phyloP scores from a whole-genome alignment of 2,888 invertebrate species.

The Tubiluchus corallicola region DNA sequence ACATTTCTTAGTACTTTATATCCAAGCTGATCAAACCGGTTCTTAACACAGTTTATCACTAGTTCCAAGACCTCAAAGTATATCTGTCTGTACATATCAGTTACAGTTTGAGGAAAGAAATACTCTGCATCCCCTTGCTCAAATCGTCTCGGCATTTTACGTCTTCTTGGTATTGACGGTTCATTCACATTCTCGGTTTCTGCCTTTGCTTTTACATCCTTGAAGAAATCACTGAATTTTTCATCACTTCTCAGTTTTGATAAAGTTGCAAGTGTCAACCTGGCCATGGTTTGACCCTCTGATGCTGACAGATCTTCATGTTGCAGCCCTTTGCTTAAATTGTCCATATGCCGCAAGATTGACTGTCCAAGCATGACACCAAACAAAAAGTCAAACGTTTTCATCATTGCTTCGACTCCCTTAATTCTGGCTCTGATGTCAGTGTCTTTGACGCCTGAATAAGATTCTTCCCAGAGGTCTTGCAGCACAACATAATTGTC shows the following conservation, averaged over 20 bases:
- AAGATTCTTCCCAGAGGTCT: constrained; percentile 7
- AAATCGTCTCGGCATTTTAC: constrained; percentile 1
- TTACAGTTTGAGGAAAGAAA: neutral
- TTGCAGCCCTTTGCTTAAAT: constrained; percentile 9
- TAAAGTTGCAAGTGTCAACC: constrained; percentile 7
- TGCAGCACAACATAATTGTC: constrained; percentile 9
- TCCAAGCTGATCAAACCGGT: constrained; percentile 1
- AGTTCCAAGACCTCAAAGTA: neutral
- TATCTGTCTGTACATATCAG: neutral
- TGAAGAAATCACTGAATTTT: neutral
- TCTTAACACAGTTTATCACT: neutral
- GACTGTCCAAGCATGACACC: constrained; percentile 1
- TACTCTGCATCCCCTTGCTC: neutral
- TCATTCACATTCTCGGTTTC: neutral
- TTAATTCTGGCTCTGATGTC: constrained; percentile 9
- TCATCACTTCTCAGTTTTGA: neutral
- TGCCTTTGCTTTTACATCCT: neutral
- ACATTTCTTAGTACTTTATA: neutral
- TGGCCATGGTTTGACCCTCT: constrained; percentile 5
- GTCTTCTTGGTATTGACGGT: neutral
- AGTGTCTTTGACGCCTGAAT: neutral
- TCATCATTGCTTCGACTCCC: constrained; percentile 9
- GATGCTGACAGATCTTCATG: constrained; percentile 5
- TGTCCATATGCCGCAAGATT: constrained; percentile 9
- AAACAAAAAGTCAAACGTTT: constrained; percentile 9